A percentile compares a stretch with the other conserved stretches of the same genome.
These are phyloP conservation scores for Teleopsis dalmanni DNA, from an alignment of 1,140 invertebrate species.

Conservation along the genomic window DNA sequence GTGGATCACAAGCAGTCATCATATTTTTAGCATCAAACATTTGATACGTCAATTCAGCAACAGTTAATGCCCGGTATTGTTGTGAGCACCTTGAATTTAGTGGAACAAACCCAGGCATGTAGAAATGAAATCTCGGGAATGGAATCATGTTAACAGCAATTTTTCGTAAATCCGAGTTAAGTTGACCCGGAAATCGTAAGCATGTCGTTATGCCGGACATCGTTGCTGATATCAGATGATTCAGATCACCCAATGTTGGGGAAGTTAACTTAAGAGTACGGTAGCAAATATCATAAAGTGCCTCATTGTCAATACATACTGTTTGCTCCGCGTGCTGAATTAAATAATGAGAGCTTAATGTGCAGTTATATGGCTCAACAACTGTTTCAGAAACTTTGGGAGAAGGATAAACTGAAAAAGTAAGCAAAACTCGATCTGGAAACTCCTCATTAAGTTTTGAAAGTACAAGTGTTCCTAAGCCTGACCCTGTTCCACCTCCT, in stretches of 20 bases:
- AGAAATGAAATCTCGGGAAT: conserved; percentile 91
- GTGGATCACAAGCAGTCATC: conserved; percentile 92
- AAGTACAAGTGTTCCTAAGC: conserved; percentile 78
- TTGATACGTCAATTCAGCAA: conserved; percentile 82
- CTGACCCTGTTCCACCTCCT: conserved; percentile 78
- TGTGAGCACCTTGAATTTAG: conserved; percentile 80
- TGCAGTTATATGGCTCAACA: conserved; percentile 75
- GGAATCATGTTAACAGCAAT: conserved; percentile 97
- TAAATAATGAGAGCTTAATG: conserved; percentile 71
- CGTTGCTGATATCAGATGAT: conserved; percentile 61
- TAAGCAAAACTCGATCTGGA: conserved; percentile 87
- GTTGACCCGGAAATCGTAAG: conserved; percentile 70
- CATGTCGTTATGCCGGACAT: conserved; percentile 84
- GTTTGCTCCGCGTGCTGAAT: conserved; percentile 79
- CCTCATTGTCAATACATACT: conserved; percentile 79
- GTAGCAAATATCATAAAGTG: conserved; percentile 81
- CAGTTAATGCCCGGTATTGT: conserved; percentile 70
- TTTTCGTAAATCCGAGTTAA: conserved; percentile 89
- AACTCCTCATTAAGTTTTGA: conserved; percentile 79
- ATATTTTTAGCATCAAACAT: conserved; percentile 92
- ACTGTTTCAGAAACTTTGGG: conserved; percentile 82
- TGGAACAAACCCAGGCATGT: conserved; percentile 87
- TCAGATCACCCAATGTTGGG: conserved; percentile 59
- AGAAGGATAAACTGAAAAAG: conserved; percentile 83
- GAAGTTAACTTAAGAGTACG: conserved; percentile 70